phyloP scores from a whole-genome alignment of 2,113 vertebrate genomes.

The Pholis gunnellus region DNA sequence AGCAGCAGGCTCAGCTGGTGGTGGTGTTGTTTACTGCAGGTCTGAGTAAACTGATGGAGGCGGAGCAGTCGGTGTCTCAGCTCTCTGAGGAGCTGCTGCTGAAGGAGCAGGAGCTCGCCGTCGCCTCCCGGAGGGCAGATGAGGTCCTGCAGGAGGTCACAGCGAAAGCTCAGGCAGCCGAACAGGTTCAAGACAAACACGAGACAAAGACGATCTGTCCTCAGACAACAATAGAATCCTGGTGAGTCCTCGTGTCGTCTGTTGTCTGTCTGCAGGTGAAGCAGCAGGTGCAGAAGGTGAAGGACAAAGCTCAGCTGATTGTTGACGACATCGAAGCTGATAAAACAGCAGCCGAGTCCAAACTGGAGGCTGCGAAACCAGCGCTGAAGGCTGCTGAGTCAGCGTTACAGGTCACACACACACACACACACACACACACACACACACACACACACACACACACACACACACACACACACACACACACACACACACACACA shows the following conservation, averaged over 20 bases:
- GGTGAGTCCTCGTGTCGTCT: too few relatives aligned
- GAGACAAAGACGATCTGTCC: too few relatives aligned
- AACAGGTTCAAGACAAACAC: constrained; percentile 57
- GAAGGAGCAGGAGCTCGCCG: constrained; percentile 86
- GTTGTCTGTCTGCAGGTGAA: constrained; percentile 73
- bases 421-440: too few relatives aligned
- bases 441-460: too few relatives aligned
- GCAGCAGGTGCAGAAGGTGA: constrained; percentile 89
- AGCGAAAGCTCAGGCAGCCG: constrained; percentile 86
- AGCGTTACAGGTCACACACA: constrained; percentile 74
- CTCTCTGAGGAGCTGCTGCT: constrained; percentile 84
- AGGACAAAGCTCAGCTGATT: constrained; percentile 89
- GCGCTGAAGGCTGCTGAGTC: constrained; percentile 85
- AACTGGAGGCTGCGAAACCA: constrained; percentile 87
- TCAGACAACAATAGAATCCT: too few relatives aligned
- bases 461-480: too few relatives aligned
- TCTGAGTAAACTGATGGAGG: constrained; percentile 88
- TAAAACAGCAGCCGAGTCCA: constrained; percentile 84
- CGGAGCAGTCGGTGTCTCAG: constrained; percentile 85
- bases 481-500: constrained; percentile 27
- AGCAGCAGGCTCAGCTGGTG: too few relatives aligned
- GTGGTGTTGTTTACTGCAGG: constrained; percentile 68
- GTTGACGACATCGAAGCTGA: constrained; percentile 88
- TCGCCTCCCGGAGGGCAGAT: constrained; percentile 85
- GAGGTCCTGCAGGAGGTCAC: constrained; percentile 87